phyloP scores from a whole-genome alignment of 2,797 vertebrate species.

The Harpagifer antarcticus region DNA sequence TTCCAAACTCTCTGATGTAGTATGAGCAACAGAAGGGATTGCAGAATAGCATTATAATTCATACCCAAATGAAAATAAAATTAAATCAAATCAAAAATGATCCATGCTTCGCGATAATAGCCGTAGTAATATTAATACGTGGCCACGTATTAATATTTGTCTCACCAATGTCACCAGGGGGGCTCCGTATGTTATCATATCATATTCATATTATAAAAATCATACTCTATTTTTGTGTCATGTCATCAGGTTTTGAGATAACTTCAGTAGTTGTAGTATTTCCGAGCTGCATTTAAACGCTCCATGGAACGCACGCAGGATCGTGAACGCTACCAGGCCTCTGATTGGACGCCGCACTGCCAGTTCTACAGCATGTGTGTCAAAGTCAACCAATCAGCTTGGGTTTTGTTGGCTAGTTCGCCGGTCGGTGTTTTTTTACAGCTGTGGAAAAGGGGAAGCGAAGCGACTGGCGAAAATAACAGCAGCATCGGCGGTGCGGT shows the following conservation, averaged over 20 bases:
- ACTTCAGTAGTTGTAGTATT: neutral
- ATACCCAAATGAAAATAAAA: too few species aligned
- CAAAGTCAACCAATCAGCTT: slow-evolving; percentile 61
- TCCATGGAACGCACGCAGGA: slow-evolving; percentile 1
- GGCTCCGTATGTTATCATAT: too few species aligned
- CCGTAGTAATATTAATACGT: too few species aligned
- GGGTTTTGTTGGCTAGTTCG: slow-evolving; percentile 71
- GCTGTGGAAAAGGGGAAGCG: slow-evolving; percentile 57
- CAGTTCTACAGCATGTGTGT: slow-evolving; percentile 48
- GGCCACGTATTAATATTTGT: too few species aligned
- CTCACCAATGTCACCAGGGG: too few species aligned
- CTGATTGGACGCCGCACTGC: slow-evolving; percentile 72
- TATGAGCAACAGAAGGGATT: too few species aligned
- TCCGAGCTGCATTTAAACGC: slow-evolving; percentile 37
- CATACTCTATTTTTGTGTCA: neutral
- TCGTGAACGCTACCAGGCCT: slow-evolving; percentile 3
- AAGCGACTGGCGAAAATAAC: slow-evolving; percentile 43
- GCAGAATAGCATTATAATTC: too few species aligned
- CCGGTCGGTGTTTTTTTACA: slow-evolving; percentile 63
- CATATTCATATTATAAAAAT: neutral
- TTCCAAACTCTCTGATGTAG: too few species aligned
- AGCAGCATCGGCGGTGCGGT: slow-evolving; percentile 41
- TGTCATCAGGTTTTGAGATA: neutral
- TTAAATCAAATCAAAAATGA: too few species aligned
- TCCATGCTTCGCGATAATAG: too few species aligned